Base-by-base conservation (phyloP, 2,797 vertebrate genomes). In the Scolopax bukidnonensis region DNA sequence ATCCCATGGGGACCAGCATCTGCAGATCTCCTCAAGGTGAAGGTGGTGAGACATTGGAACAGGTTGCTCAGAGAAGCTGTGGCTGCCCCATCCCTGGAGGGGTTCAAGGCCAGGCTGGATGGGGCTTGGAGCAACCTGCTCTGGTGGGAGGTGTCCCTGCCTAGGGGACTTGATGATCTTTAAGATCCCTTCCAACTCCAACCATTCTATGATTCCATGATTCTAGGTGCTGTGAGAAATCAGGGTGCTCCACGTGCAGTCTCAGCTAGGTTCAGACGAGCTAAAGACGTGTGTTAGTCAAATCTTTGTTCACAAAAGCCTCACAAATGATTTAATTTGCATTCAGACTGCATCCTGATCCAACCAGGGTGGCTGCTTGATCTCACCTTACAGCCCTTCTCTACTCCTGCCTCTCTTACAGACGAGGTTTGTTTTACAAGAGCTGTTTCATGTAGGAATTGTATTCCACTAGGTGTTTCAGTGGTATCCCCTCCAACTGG, bases 381-480 rank as follows among this genome's bases (percentile, higher is more conserved):
- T 79, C 59, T 89, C 84, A 84, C 83, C 83, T 64, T 84, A 41
- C 36, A 59, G 40, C 68, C 51, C 68, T 82, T 65, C 38, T 57
- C 69, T 73, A 1, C 43, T 65, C 50, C 38, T 43, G 90, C 56
- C 25, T 85, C 41, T 77, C 64, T 82, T 59, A 40, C 53, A 77
- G 85, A 36, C 45, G 11, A 64, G 53, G 65, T 84, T 89, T 85
- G 79, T 87, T 94, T 83, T 56, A 91, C 84, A 84, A 60, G 82
- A 74, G 41, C 82, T 68, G 33, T 70, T 87, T 73, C 51, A 11
- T 10, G 61, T 56, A 43, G 76, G 50, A 61, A 11, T 59, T 94
- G 68, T 81, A 41, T 88, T 83, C 73, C 12, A 13, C 20, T 21
- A 56, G 56, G 60, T 74, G 38, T 74, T 89, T 60, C 14, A 71